Conservation (phyloP, 35 echinoderm and acorn worm genomes). For the Apostichopus parvimensis region DNA sequence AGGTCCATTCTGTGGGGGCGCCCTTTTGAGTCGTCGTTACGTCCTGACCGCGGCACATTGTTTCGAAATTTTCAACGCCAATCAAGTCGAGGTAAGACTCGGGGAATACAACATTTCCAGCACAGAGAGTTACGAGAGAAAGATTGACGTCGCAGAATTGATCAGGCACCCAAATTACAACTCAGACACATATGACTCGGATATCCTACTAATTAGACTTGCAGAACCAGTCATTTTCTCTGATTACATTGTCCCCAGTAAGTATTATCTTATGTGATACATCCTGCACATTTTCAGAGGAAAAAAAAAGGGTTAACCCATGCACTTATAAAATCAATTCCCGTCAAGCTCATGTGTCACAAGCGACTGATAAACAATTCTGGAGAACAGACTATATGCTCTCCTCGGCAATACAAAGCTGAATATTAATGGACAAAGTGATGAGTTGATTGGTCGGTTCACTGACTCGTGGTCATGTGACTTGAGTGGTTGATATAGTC, state of each 20-base stretch:
- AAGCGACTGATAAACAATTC: neutral
- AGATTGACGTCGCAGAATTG: slow-evolving; percentile 54
- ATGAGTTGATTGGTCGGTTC: too few species aligned
- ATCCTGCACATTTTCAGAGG: too few species aligned
- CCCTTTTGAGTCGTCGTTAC: slow-evolving; percentile 74
- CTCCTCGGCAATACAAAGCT: too few species aligned
- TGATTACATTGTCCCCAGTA: slow-evolving; percentile 92
- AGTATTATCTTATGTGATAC: slow-evolving; percentile 34
- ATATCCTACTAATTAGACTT: slow-evolving; percentile 81
- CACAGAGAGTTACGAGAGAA: slow-evolving; percentile 28
- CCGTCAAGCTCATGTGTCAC: too few species aligned
- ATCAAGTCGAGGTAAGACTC: slow-evolving; percentile 60
- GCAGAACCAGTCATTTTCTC: slow-evolving; percentile 74
- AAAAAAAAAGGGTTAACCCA: too few species aligned
- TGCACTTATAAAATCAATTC: too few species aligned
- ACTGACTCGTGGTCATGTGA: too few species aligned
- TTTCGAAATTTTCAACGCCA: slow-evolving; percentile 2
- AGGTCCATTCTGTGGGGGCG: slow-evolving; percentile 76
- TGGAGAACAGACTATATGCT: neutral
- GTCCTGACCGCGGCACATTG: slow-evolving; percentile 92
- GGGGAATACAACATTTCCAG: slow-evolving; percentile 58
- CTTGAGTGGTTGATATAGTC: too few species aligned
- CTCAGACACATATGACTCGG: slow-evolving; percentile 72
- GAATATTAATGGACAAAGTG: too few species aligned
- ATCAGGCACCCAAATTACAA: slow-evolving; percentile 80